phyloP scores from a whole-genome alignment of 2,113 vertebrate genomes.

The Prolemur simus region DNA sequence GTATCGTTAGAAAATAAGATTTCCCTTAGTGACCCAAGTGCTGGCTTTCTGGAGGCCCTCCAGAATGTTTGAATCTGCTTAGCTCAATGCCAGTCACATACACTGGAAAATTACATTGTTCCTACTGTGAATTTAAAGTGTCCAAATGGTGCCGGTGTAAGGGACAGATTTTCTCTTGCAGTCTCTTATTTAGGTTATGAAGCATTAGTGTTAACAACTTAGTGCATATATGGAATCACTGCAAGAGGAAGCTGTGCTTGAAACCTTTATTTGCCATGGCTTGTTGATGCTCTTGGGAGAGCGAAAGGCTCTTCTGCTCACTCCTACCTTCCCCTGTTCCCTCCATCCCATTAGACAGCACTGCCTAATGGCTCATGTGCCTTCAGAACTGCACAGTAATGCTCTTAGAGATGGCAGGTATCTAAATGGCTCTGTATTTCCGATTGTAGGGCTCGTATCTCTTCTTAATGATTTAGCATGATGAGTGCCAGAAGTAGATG shows the following conservation, averaged over 20 bases:
- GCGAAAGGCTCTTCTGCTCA: neutral
- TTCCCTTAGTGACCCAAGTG: neutral
- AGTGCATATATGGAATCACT: neutral
- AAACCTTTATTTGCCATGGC: neutral
- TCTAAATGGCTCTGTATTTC: neutral
- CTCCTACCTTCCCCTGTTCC: neutral
- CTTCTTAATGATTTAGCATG: conserved; percentile 17
- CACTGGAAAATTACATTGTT: neutral
- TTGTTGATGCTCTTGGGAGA: neutral
- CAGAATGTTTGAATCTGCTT: neutral
- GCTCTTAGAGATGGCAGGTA: neutral
- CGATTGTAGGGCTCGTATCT: neutral
- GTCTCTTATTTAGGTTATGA: neutral
- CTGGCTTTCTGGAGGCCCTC: neutral
- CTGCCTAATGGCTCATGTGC: neutral
- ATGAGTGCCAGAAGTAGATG: conserved; percentile 43
- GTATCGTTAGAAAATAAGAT: neutral
- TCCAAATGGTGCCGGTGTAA: neutral
- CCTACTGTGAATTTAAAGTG: neutral
- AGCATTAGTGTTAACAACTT: neutral
- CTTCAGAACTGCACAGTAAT: neutral
- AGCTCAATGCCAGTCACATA: neutral
- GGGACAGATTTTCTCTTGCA: neutral
- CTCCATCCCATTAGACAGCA: neutral
- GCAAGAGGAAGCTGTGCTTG: neutral